A percentile compares a stretch with the other conserved stretches of the same genome.
phyloP scores from a whole-genome alignment of 37 sponge, comb jelly and placozoan genomes.

The Aphrocallistes beatrix region DNA sequence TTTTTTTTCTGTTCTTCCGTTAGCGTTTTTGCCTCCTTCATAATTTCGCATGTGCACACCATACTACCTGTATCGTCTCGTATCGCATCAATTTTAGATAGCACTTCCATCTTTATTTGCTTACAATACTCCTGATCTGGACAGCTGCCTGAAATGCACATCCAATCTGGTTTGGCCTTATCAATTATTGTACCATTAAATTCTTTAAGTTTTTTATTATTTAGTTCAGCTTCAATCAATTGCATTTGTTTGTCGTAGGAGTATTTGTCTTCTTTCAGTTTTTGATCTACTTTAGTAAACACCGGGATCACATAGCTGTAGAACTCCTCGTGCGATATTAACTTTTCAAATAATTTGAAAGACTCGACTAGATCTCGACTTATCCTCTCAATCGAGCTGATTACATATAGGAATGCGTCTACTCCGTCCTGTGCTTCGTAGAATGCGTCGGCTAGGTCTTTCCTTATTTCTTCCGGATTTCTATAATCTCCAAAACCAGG shows the following conservation, averaged over 20 bases:
- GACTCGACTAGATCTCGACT: not conserved
- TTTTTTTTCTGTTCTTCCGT: not conserved
- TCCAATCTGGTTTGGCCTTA: not conserved
- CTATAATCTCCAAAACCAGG: slow-evolving; percentile 1
- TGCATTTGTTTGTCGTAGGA: not conserved
- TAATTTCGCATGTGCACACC: not conserved
- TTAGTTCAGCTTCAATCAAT: not conserved
- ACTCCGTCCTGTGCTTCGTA: not conserved
- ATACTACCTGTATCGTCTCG: not conserved
- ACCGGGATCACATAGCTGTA: not conserved
- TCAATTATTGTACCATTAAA: not conserved
- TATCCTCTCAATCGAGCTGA: not conserved
- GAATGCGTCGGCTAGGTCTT: not conserved
- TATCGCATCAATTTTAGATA: not conserved
- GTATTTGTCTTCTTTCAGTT: not conserved
- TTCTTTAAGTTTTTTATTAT: not conserved
- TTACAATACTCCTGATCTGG: not conserved
- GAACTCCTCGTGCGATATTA: not conserved
- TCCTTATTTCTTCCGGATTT: not conserved
- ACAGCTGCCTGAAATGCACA: not conserved
- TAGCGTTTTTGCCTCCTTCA: not conserved
- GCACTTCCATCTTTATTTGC: not conserved
- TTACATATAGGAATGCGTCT: not conserved
- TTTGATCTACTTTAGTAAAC: not conserved
- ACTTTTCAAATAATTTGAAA: not conserved